phyloP scores from a whole-genome alignment of 2,888 invertebrate species.

The Drosophila nr. perissopoda region DNA sequence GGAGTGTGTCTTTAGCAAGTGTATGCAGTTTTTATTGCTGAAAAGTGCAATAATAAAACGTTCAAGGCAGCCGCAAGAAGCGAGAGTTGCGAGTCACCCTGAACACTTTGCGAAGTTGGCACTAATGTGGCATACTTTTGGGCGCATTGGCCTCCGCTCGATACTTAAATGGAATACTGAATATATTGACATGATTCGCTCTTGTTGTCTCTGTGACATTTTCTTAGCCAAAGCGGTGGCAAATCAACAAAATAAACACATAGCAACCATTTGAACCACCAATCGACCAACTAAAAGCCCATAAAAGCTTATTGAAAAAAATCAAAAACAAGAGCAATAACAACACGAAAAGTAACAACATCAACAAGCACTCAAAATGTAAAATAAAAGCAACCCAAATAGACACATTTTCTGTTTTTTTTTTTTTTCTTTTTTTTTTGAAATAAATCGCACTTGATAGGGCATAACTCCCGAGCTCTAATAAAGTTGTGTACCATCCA shows the following conservation, averaged over 20 bases:
- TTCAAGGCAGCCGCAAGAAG: constrained; percentile 63
- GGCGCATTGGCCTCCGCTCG: constrained; percentile 34
- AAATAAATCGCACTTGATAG: constrained; percentile 22
- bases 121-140: constrained; percentile 49
- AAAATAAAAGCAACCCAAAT: constrained; percentile 48
- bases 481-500: constrained; percentile 47
- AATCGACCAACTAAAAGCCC: constrained; percentile 70
- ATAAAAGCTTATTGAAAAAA: constrained; percentile 72
- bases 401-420: constrained; percentile 28
- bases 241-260: constrained; percentile 27
- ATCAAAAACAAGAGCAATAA: constrained; percentile 47
- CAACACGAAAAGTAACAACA: constrained; percentile 12
- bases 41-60: constrained; percentile 79
- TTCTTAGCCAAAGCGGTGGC: not conserved
- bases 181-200: constrained; percentile 34
- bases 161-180: constrained; percentile 27
- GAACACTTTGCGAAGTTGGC: constrained; percentile 27
- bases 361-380: constrained; percentile 35
- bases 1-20: constrained; percentile 8
- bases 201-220: constrained; percentile 6
- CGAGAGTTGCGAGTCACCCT: constrained; percentile 4
- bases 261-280: constrained; percentile 43
- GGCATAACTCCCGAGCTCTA: constrained; percentile 15
- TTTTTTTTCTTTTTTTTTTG: not conserved
- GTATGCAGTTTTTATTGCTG: constrained; percentile 67